Conservation (phyloP, 2,888 invertebrate species). For the Eledone cirrhosa region DNA sequence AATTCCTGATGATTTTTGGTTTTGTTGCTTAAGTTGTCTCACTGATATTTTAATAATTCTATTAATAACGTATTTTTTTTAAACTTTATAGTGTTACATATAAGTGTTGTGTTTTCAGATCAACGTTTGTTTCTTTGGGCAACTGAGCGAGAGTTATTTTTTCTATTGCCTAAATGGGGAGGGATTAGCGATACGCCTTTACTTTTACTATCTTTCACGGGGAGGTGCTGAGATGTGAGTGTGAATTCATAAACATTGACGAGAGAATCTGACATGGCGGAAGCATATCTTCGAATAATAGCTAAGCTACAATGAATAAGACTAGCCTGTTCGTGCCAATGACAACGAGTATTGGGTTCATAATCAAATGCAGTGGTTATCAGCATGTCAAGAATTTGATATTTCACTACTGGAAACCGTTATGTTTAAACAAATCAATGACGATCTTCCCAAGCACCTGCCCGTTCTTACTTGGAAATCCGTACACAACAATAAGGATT, state of each 20-base stretch:
- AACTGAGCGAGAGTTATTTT: too few species aligned
- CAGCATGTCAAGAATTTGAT: constrained; percentile 41
- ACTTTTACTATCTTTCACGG: constrained; percentile 33
- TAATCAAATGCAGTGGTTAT: constrained; percentile 50
- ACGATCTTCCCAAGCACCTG: constrained; percentile 51
- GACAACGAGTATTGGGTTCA: constrained; percentile 48
- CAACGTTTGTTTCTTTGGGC: too few species aligned
- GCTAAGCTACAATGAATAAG: constrained; percentile 52
- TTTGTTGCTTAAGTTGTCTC: too few species aligned
- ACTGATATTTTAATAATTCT: too few species aligned
- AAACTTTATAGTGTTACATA: too few species aligned
- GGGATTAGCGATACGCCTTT: constrained; percentile 9
- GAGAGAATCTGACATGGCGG: constrained; percentile 48
- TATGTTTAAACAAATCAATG: constrained; percentile 44
- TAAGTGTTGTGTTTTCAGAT: too few species aligned
- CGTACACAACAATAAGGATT: too few species aligned
- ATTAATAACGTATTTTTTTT: too few species aligned
- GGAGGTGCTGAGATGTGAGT: constrained; percentile 47
- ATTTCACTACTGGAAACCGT: constrained; percentile 40
- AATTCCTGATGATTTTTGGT: too few species aligned
- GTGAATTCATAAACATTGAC: constrained; percentile 40
- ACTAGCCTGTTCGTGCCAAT: constrained; percentile 53
- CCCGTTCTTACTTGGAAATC: too few species aligned
- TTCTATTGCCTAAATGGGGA: background rate
- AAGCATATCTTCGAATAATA: constrained; percentile 49